Conservation (phyloP, 2,797 vertebrate species). For the Myiothlypis chrysogaster region DNA sequence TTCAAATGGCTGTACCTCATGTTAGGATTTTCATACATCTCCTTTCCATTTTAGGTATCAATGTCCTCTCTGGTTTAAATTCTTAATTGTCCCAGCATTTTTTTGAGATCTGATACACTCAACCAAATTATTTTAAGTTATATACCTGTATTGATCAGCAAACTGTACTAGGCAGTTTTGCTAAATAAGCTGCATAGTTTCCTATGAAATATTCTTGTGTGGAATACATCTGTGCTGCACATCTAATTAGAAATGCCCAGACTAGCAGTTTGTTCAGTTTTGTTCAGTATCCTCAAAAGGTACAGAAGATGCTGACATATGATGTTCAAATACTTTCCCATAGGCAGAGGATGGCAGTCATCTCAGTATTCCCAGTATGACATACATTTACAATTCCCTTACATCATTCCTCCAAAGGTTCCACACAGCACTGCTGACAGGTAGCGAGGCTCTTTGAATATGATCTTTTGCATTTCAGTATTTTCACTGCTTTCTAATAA, state of each 20-base stretch:
- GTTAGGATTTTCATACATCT: neutral
- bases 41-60: neutral
- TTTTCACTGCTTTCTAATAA: neutral
- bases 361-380: neutral
- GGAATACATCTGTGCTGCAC: neutral
- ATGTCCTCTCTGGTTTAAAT: neutral
- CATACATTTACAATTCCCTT: conserved; percentile 48
- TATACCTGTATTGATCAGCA: neutral
- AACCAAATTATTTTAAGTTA: neutral
- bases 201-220: neutral
- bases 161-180: neutral
- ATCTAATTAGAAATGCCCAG: conserved; percentile 35
- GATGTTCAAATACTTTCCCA: conserved; percentile 24
- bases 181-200: neutral
- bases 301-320: conserved; percentile 27
- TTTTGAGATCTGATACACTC: neutral
- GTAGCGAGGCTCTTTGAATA: neutral
- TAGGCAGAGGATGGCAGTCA: neutral
- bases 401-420: conserved; percentile 6
- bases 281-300: conserved; percentile 2
- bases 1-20: neutral
- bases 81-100: neutral
- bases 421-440: neutral
- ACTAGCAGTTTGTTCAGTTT: conserved; percentile 27
- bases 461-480: neutral